Conservation (phyloP, 2,888 invertebrate genomes). For the Apomyelois bistriatella region DNA sequence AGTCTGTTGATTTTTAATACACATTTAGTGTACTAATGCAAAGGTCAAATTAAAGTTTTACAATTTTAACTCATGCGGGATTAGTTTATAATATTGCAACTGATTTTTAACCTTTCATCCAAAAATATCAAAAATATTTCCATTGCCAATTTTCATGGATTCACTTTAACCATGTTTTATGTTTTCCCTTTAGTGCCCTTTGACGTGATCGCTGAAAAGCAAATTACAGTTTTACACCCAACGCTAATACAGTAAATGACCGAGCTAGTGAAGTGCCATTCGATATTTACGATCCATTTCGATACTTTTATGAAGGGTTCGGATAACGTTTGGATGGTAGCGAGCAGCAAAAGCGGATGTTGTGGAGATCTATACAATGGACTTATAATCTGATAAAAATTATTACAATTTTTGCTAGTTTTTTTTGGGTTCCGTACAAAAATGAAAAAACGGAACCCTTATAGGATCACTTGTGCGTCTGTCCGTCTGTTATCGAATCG, state of each 20-base stretch:
- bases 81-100: no score
- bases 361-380: not conserved
- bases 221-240: conserved; percentile 15
- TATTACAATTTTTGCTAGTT: not conserved
- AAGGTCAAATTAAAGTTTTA: no score
- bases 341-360: not conserved
- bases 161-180: conserved; percentile 8
- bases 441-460: no score
- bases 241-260: conserved; percentile 27
- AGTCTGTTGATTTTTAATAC: no score
- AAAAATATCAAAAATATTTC: not conserved
- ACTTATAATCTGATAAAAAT: not conserved
- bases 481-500: no score
- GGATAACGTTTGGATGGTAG: not conserved
- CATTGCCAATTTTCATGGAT: not conserved
- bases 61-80: no score
- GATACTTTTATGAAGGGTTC: conserved; percentile 39
- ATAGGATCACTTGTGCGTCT: no score
- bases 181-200: conserved; percentile 7
- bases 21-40: no score
- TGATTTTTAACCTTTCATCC: no score
- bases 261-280: conserved; percentile 34
- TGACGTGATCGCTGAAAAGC: conserved; percentile 13
- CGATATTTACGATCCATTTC: conserved; percentile 48
- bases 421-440: no score